Evolutionary conservation across 2,888 invertebrate species (phyloP), one percentile per base, ranked within the genome.

Genomic region (Drosophila fungiperda): DNA sequence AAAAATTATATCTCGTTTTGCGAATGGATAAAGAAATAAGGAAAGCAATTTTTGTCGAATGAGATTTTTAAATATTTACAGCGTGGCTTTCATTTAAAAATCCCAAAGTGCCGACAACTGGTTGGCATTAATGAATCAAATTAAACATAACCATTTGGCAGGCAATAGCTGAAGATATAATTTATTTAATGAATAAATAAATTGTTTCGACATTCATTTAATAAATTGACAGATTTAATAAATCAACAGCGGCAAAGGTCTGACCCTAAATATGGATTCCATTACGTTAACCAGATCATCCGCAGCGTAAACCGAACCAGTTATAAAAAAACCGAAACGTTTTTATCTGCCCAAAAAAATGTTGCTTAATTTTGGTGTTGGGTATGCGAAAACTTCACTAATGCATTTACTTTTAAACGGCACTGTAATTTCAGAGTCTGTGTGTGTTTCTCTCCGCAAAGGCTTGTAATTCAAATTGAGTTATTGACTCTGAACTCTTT

Each of bases 1-100:
- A 72, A 55, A 74, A 71, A 76, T 61, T 63, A 66, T 74, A 69
- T 80, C 75, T 70, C 78, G 72, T 80, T 82, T 78, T 59, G 35
- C 53, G 58, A 60, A 62, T 68, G 62, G 32, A 63, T 69, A 12
- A 12, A 53, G 26, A 70, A 33, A 38, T n/a, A 17, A 32, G 26
- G 29, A 55, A 67, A 59, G 15, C 15, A 32, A n/a, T 58, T 52
- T 45, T 29, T n/a, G 38, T 20, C 45, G 70, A 42, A 60, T 72
- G 54, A 36, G 52, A 65, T 59, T 50, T 36, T 38, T 42, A 72
- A 57, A 58, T 68, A 69, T 68, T 68, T 69, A 38, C 53, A 48
- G 29, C 45, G 20, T 26, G 60, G 35, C 33, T 32, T 42, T 12
- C 53, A 38, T 54, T 38, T 48, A 54, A 40, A 23, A 50, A 40